phyloP scores from a whole-genome alignment of 2,888 invertebrate genomes.

The Chalcosyrphus nemorum region DNA sequence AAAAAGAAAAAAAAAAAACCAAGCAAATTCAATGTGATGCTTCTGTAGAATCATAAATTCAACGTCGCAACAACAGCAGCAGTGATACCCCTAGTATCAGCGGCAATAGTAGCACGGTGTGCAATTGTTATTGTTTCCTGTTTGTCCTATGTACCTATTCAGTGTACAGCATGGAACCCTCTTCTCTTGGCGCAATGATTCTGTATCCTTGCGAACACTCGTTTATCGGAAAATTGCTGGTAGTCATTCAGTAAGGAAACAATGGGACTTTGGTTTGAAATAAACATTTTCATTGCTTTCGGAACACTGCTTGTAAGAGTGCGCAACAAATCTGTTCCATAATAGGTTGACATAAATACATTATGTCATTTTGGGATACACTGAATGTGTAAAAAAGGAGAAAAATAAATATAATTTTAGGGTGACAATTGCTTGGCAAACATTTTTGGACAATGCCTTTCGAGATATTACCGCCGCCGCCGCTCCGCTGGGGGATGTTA shows the following conservation, averaged over 20 bases:
- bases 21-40: slow-evolving; percentile 66
- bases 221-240: slow-evolving; percentile 63
- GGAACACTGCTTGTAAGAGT: slow-evolving; percentile 64
- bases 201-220: slow-evolving; percentile 44
- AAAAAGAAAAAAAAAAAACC: slow-evolving; percentile 62
- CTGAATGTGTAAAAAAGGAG: slow-evolving; percentile 32
- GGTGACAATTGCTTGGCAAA: slow-evolving; percentile 72
- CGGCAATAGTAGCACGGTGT: slow-evolving; percentile 56
- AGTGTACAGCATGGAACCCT: slow-evolving; percentile 58
- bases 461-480: neutral
- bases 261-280: slow-evolving; percentile 67
- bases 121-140: slow-evolving; percentile 73
- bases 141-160: slow-evolving; percentile 64
- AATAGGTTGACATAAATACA: slow-evolving; percentile 71
- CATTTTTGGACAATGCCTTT: slow-evolving; percentile 45
- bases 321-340: slow-evolving; percentile 70
- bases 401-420: slow-evolving; percentile 61
- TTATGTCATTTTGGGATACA: slow-evolving; percentile 60
- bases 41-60: slow-evolving; percentile 67
- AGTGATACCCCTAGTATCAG: slow-evolving; percentile 43
- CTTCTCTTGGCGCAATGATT: slow-evolving; percentile 58
- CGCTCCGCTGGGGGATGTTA: slow-evolving; percentile 10
- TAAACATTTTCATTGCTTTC: slow-evolving; percentile 71
- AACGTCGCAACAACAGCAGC: slow-evolving; percentile 40
- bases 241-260: slow-evolving; percentile 59